Base-by-base conservation (phyloP, 2,797 vertebrate genomes). In the Percopsis omiscomaycus region DNA sequence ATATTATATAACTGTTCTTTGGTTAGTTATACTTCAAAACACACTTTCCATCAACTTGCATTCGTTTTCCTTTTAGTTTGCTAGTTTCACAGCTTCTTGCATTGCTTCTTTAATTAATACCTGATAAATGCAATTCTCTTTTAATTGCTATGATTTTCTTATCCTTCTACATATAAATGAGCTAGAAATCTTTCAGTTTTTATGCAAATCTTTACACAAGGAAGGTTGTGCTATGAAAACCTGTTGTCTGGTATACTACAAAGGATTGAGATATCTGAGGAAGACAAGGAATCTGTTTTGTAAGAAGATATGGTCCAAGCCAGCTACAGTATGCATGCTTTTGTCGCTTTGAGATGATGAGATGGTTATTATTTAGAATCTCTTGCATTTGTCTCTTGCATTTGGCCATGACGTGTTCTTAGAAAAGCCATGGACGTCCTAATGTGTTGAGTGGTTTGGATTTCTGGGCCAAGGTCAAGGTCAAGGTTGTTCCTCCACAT, bases 271-370 rank as follows among this genome's bases (percentile, higher is more conserved):
- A 73, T 50, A 29, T 15, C 49, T 71, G 69, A 73, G 71, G 60
- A 22, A 22, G 22, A 61, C 2, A 37, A 68, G 14, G 53, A 64
- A 58, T 69, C 46, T 74, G 27, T 61, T 51, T 16, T 45, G 51
- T 62, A 52, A 29, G 15, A 52, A 59, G 73, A 85, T 84, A 67
- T 85, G 70, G 73, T 78, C 65, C 78, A 77, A 58, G 42, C 48
- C 49, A 62, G 66, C 61, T 32, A 30, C 8, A 42, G 6, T 42
- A 42, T 42, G 9, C 69, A 49, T 53, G 8, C 79, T 56, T 76
- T 56, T 69, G 59, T 55, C 60, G 66, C 48, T 37, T 68, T 22
- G 48, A 10, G 73, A 56, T 61, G 42, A 55, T 11, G 29, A 16
- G 50, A 27, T 59, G 32, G 30, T 58, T 59, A 13, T 62, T 37